Percentiles rank a stretch among this genome's conserved stretches.
Conservation (phyloP, 2,888 invertebrate genomes). For the Cecidostiba fungosa region DNA sequence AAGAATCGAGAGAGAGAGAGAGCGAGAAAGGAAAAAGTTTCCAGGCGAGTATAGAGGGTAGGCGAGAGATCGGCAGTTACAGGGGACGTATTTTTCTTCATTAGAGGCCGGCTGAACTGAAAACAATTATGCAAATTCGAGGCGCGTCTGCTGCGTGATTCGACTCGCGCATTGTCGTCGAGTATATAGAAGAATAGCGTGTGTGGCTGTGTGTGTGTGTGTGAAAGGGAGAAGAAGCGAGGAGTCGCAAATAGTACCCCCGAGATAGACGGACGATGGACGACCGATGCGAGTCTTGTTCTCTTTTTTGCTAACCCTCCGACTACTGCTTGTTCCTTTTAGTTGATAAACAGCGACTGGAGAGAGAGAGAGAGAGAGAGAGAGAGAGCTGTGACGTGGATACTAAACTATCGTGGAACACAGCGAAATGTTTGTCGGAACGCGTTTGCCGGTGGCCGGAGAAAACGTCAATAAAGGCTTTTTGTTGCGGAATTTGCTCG, state of each 20-base stretch:
- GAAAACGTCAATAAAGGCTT: not conserved
- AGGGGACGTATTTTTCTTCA: constrained; percentile 74
- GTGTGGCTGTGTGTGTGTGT: not conserved
- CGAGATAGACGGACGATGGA: constrained; percentile 54
- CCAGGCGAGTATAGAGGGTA: constrained; percentile 40
- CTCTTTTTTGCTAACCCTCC: constrained; percentile 26
- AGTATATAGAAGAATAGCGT: not conserved
- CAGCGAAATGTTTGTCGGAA: constrained; percentile 6
- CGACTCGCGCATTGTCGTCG: not conserved
- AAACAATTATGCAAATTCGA: constrained; percentile 76
- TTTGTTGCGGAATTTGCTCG: not conserved
- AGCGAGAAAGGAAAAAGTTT: constrained; percentile 25
- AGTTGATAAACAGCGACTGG: constrained; percentile 9
- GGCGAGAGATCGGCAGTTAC: constrained; percentile 57
- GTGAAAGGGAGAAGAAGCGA: not conserved
- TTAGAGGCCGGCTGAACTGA: constrained; percentile 73
- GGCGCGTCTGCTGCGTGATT: constrained; percentile 30
- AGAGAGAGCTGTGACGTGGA: not conserved
- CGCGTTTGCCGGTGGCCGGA: not conserved
- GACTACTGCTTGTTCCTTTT: not conserved
- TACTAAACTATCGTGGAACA: not conserved
- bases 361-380: too few relatives aligned
- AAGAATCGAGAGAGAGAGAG: constrained; percentile 17
- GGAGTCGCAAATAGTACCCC: constrained; percentile 47
- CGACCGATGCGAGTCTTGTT: not conserved